Conservation (phyloP, 2,888 invertebrate species). For the Osedax fenrisi region DNA sequence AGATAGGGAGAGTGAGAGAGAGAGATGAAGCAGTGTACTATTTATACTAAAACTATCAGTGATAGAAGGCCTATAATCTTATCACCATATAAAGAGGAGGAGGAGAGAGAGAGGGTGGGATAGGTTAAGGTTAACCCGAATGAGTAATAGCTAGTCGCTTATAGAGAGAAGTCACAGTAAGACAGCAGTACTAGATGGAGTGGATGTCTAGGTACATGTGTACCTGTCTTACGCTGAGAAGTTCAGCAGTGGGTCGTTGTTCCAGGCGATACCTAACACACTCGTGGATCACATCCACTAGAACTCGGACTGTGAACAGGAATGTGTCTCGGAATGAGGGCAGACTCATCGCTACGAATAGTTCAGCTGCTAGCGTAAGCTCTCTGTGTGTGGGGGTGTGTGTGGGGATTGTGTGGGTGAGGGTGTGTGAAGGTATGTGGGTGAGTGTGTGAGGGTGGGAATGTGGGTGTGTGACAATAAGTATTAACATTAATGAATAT, state of each 20-base stretch:
- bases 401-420: neutral
- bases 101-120: neutral
- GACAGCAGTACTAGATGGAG: too few relatives aligned
- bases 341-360: slow-evolving; percentile 59
- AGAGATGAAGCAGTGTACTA: neutral
- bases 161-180: too few relatives aligned
- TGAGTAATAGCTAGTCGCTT: too few relatives aligned
- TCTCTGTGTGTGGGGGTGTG: neutral
- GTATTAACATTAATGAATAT: too few relatives aligned
- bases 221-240: slow-evolving; percentile 73
- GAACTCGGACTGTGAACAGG: slow-evolving; percentile 71
- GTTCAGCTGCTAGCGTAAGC: neutral
- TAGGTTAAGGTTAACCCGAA: too few relatives aligned
- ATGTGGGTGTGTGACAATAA: neutral
- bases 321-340: slow-evolving; percentile 74
- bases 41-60: neutral
- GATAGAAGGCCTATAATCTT: neutral
- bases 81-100: too few relatives aligned
- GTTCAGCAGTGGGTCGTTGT: slow-evolving; percentile 53
- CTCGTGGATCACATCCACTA: slow-evolving; percentile 81
- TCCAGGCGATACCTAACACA: slow-evolving; percentile 74
- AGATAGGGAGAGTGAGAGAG: neutral
- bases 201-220: too few relatives aligned
- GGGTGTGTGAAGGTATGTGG: neutral
- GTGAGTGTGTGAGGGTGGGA: neutral